Evolutionary conservation across 1,140 invertebrate species (phyloP).

Genomic region (Caenorhabditis briggsae): DNA sequence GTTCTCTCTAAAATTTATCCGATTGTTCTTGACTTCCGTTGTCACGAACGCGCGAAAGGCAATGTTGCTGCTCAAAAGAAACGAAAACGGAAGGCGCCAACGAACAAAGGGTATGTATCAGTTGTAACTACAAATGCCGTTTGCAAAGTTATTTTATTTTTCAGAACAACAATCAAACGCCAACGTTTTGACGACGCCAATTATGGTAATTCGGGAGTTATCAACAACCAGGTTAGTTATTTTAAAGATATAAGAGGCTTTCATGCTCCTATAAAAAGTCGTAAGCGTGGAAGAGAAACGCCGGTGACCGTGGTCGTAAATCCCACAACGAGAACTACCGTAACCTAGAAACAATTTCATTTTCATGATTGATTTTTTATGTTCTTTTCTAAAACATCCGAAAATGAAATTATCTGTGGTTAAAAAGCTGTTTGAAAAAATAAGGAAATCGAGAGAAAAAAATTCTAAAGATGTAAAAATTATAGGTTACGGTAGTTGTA

Average conservation of each 20-base stretch:
- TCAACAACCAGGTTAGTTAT: conserved; percentile 19
- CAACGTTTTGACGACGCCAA: conserved; percentile 3
- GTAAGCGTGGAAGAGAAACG: not conserved
- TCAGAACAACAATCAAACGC: conserved; percentile 29
- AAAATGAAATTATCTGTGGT: not conserved
- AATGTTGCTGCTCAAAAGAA: conserved; percentile 34
- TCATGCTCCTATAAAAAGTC: too few species aligned
- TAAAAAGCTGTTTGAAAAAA: not conserved
- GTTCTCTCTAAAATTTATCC: conserved; percentile 68
- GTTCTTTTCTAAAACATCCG: not conserved
- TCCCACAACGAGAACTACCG: too few species aligned
- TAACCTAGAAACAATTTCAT: too few species aligned
- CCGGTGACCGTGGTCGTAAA: too few species aligned
- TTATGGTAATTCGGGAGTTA: conserved; percentile 20
- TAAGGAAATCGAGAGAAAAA: too few species aligned
- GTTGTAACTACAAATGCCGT: not conserved
- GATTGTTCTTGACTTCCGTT: conserved; percentile 69
- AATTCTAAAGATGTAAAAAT: too few species aligned
- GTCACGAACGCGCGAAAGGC: conserved; percentile 59
- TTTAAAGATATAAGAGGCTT: too few species aligned
- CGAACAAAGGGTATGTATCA: not conserved
- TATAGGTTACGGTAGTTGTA: too few species aligned
- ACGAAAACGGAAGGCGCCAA: conserved; percentile 34
- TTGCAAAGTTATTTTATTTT: not conserved
- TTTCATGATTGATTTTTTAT: not conserved